Conservation (phyloP, 2,888 invertebrate genomes). For the Zeuzera pyrina region DNA sequence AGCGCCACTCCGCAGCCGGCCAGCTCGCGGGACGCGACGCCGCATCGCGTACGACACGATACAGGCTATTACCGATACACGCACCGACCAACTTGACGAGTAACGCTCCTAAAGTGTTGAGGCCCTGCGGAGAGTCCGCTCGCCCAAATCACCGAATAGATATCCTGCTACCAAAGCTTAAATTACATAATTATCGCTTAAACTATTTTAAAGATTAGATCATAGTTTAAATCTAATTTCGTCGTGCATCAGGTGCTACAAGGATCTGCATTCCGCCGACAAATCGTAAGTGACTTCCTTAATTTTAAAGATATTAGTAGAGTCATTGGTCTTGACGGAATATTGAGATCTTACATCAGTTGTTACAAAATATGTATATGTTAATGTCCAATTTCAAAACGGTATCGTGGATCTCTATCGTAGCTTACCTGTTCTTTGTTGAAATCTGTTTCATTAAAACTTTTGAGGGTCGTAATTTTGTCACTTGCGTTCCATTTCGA, state of each 20-base stretch:
- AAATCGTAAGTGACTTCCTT: constrained; percentile 43
- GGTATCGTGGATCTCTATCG: constrained; percentile 8
- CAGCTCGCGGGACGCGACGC: constrained; percentile 55
- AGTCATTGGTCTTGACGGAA: background rate
- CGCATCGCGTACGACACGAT: background rate
- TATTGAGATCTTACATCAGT: background rate
- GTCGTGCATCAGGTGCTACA: too few species aligned
- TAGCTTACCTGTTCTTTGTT: constrained; percentile 3
- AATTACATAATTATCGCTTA: too few species aligned
- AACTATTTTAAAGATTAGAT: too few species aligned
- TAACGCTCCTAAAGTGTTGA: constrained; percentile 33
- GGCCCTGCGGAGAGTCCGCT: constrained; percentile 14
- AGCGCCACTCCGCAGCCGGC: constrained; percentile 59
- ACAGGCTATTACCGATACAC: background rate
- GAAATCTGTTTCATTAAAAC: constrained; percentile 6
- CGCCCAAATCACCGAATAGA: too few species aligned
- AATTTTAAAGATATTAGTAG: constrained; percentile 5
- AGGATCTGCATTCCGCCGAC: constrained; percentile 35
- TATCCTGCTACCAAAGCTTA: too few species aligned
- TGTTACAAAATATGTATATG: constrained; percentile 8
- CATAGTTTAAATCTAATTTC: too few species aligned
- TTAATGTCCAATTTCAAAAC: constrained; percentile 29
- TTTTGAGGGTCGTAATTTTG: constrained; percentile 52
- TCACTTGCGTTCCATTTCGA: constrained; percentile 61
- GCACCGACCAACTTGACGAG: constrained; percentile 28